phyloP scores from a whole-genome alignment of 92 coral and sea anemone species.

The Palythoa heliodiscus region DNA sequence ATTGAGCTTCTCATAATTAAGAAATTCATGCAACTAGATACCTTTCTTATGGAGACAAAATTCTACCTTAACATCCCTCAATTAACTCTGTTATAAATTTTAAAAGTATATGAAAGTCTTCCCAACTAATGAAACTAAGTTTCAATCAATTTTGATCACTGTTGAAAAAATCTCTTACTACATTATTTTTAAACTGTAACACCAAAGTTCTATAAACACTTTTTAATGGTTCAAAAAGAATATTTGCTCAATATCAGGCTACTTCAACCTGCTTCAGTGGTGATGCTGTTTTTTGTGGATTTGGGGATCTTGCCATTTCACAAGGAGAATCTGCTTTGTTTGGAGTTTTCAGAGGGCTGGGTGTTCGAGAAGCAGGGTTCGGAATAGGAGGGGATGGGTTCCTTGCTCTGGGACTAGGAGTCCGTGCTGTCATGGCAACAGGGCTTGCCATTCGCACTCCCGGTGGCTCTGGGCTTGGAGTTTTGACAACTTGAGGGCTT shows the following conservation, averaged over 20 bases:
- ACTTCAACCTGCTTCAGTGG: conserved; percentile 14
- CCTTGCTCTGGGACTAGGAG: neutral
- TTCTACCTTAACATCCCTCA: too few species aligned
- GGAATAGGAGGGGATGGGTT: neutral
- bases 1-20: neutral
- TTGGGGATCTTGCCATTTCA: neutral
- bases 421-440: neutral
- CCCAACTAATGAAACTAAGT: too few species aligned
- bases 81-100: too few species aligned
- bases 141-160: too few species aligned
- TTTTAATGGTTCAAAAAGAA: neutral
- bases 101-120: too few species aligned
- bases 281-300: conserved; percentile 8
- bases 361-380: neutral
- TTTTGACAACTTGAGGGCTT: neutral
- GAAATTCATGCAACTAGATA: neutral
- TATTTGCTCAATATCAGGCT: neutral
- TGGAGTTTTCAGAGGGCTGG: neutral
- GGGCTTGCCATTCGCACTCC: neutral
- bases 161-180: too few species aligned
- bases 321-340: neutral
- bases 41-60: too few species aligned
- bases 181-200: neutral
- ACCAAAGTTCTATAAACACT: neutral
- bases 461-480: neutral